Base-by-base conservation (phyloP, 2,888 invertebrate genomes). In the Scaptomyza reducta region DNA sequence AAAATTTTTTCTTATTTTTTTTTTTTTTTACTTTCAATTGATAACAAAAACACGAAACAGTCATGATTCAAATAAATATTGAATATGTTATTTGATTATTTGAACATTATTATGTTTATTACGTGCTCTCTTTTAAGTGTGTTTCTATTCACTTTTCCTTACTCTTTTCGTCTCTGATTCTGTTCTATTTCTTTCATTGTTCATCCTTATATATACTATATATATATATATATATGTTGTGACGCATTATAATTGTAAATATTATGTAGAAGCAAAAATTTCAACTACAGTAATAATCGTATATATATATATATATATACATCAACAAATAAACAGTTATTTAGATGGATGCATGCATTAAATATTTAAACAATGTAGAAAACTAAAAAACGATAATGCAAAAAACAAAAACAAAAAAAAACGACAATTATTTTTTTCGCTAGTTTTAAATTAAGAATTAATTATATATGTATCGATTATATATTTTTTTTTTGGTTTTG, bases 221-320 rank as follows among this genome's bases (percentile, higher is more conserved):
- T 7, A 38, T 38, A 27, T 54, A 31, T 22, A 22, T 22, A 14
- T 7, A 38, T 38, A 27, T 54, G 25, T 60, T 61, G 35, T 33
- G 40, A 41, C 50, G 44, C 60, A 66, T 46, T 51, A 13, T 60
- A 45, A 61, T 38, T 70, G 72, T 71, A 70, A 45, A 71, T 64
- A 70, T 47, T 64, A 50, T 45, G 41, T 61, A 56, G 14, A 61
- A 25, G 35, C 29, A 9, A 9, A 45, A 56, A 31, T 54, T 64
- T 49, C 53, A 71, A 49, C 40, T 57, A 53, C 25, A 46, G 11
- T 41, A 68, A 51, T 46, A 57, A 60, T 41, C 47, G 29, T 33
- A 41, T 29, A 50, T 29, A 33, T 10, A 42, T 14, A 41, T 25
- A 13, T 31, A 22, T 35, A 59, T n/a, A 56, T 44, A 27, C 11